Evolutionary conservation across 2,888 invertebrate genomes (phyloP).

Genomic region (Hydropsyche betteni): DNA sequence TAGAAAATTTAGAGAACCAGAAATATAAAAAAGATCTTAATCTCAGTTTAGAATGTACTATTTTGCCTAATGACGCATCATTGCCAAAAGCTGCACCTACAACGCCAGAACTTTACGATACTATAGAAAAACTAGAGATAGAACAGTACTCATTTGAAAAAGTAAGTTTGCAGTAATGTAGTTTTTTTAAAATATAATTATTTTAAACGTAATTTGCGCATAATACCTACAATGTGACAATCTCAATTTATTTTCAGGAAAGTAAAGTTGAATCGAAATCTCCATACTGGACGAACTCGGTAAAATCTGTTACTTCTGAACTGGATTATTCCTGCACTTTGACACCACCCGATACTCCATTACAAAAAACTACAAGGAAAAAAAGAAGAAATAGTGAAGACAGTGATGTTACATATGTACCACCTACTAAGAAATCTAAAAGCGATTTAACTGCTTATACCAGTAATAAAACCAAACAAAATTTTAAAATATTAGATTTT

Average conservation of each 20-base stretch:
- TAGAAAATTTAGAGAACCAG: neutral
- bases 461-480: conserved; percentile 56
- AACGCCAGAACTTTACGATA: conserved; percentile 63
- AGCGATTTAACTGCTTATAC: neutral
- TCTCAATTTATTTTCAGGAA: neutral
- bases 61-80: neutral
- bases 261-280: neutral
- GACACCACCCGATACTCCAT: conserved; percentile 50
- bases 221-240: no score
- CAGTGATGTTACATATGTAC: conserved; percentile 63
- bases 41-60: conserved; percentile 4
- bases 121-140: conserved; percentile 63
- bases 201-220: no score
- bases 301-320: neutral
- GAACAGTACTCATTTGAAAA: conserved; percentile 52
- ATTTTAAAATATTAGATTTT: conserved; percentile 56
- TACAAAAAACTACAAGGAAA: conserved; percentile 29
- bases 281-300: neutral
- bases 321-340: conserved; percentile 34
- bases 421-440: conserved; percentile 55
- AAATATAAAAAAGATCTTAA: neutral
- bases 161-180: no score
- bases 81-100: conserved; percentile 54
- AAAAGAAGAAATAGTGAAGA: conserved; percentile 57
- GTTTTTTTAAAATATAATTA: no score